Evolutionary conservation across 2,888 invertebrate genomes (phyloP), one percentile per base, ranked within the genome.

Genomic region (Pycnomerus fuliginosus): DNA sequence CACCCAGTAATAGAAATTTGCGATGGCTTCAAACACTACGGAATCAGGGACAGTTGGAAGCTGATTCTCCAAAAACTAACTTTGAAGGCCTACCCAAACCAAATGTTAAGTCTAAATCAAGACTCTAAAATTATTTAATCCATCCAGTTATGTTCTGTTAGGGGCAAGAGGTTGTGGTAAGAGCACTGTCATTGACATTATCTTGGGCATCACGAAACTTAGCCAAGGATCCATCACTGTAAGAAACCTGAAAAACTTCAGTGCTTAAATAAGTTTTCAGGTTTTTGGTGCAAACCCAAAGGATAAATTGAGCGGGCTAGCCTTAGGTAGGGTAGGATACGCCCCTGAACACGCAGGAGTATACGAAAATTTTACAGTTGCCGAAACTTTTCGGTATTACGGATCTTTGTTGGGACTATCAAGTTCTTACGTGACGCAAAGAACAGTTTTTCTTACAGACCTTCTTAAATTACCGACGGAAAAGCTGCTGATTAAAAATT

Each of bases 161-260:
- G 92, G 92, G 14, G 90, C 92, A 3, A 90, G 90, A 49, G 92
- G 92, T 14, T 92, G 92, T 68, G 90, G 90, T 5, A 93, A 92
- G 69, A 93, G 92, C 2, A 92, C 92, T 14, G 25, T 29, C 29
- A 15, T 16, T 27, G 44, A 14, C 8, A 13, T 31, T 8, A 31
- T 31, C 8, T 8, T 31, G 8, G 32, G 32, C 12, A 10, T 15
- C 2, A 15, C 16, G 8, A 31, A 31, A 8, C 32, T 31, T 7
- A 31, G 8, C 16, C 10, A 31, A 17, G 32, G 32, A 7, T 8
- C 10, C 11, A n/a, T n/a, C n/a, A n/a, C n/a, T n/a, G n/a, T n/a
- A n/a, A n/a, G n/a, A n/a, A n/a, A n/a, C n/a, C n/a, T n/a, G n/a
- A n/a, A n/a, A n/a, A n/a, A n/a, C n/a, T n/a, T n/a, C n/a, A n/a